Percentiles rank a stretch among this genome's conserved stretches.
phyloP scores from a whole-genome alignment of 2,113 vertebrate species.

The Pangasianodon hypophthalmus region DNA sequence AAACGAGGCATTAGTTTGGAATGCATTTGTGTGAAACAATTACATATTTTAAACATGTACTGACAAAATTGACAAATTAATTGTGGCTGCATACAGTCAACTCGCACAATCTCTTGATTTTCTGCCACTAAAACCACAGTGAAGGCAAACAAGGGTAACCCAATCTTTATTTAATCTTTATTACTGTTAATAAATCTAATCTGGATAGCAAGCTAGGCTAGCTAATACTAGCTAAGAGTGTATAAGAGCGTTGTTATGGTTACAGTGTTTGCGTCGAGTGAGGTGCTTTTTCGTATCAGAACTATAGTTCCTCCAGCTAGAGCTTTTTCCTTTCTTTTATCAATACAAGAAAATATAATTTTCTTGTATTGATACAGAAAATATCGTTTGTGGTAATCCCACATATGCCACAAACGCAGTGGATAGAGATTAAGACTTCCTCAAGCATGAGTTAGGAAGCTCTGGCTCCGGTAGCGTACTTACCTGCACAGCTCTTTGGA shows the following conservation, averaged over 20 bases:
- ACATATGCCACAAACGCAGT: neutral
- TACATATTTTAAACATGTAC: neutral
- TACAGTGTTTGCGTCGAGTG: neutral
- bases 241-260: neutral
- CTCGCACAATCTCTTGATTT: neutral
- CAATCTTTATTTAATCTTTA: neutral
- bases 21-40: neutral
- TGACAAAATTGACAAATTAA: neutral
- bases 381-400: neutral
- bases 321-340: neutral
- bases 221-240: neutral
- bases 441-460: neutral
- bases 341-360: neutral
- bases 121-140: neutral
- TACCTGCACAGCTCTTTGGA: slow-evolving; percentile 76
- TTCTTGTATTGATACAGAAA: neutral
- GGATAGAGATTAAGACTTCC: too few relatives aligned
- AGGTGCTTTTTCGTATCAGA: neutral
- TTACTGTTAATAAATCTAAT: neutral
- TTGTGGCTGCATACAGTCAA: neutral
- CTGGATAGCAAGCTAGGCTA: neutral
- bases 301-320: neutral
- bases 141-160: neutral
- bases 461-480: slow-evolving; percentile 3
- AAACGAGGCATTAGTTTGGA: neutral